Percentiles rank a stretch among this genome's conserved stretches.
These are phyloP conservation scores for Pelvicachromis taeniatus DNA, from an alignment of 2,113 vertebrate species.

Conservation along the genomic window DNA sequence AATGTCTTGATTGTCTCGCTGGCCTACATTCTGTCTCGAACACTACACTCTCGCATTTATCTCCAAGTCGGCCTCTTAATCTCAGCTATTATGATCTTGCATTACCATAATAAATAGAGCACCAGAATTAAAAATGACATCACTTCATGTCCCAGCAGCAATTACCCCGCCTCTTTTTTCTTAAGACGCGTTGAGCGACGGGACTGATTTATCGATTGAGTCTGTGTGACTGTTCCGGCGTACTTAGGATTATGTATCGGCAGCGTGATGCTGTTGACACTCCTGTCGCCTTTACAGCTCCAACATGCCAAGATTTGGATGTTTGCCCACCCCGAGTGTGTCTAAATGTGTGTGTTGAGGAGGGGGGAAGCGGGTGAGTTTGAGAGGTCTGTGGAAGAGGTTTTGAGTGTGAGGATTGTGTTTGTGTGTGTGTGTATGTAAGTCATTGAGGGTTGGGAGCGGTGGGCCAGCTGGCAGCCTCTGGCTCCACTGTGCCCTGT, in stretches of 20 bases:
- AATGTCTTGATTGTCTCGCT: constrained; percentile 27
- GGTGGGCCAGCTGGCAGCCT: constrained; percentile 66
- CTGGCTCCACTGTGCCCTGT: constrained; percentile 42
- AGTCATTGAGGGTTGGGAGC: not conserved
- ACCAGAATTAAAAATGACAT: constrained; percentile 31
- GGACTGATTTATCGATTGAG: constrained; percentile 49
- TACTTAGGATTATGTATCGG: constrained; percentile 48
- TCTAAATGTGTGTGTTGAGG: constrained; percentile 28
- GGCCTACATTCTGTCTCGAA: constrained; percentile 25
- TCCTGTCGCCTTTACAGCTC: constrained; percentile 46
- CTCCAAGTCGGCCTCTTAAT: constrained; percentile 22
- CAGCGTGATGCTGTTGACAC: constrained; percentile 60
- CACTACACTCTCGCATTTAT: constrained; percentile 23
- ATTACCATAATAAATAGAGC: constrained; percentile 22
- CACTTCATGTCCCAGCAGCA: not conserved
- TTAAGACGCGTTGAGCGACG: constrained; percentile 12
- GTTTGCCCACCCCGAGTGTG: constrained; percentile 12
- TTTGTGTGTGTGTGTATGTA: constrained; percentile 6
- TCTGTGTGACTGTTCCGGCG: not conserved
- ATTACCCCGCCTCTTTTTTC: not conserved
- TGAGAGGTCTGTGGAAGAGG: constrained; percentile 10
- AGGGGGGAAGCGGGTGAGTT: not conserved
- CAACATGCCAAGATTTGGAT: constrained; percentile 41
- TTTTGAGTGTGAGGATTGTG: constrained; percentile 12
- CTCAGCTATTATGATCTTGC: constrained; percentile 5